Evolutionary conservation across 2,888 invertebrate genomes (phyloP).

Genomic region (Cryptocheilus praepositus): DNA sequence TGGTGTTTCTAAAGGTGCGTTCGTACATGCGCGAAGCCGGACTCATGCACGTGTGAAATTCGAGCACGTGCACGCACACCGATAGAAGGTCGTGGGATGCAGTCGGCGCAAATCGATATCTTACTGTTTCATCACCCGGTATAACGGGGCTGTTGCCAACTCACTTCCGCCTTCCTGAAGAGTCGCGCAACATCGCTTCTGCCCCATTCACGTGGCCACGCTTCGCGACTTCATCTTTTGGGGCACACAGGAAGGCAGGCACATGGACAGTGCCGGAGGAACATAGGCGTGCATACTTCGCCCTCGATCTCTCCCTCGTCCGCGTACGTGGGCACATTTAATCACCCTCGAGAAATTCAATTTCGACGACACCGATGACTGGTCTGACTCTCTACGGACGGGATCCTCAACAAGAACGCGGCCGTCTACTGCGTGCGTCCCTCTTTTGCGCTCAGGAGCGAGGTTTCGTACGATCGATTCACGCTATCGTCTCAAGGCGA

Average conservation of each 20-base stretch:
- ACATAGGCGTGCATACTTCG: too few species aligned
- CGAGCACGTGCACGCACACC: neutral
- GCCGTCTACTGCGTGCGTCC: too few species aligned
- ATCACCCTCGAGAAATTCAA: constrained; percentile 59
- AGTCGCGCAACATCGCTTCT: neutral
- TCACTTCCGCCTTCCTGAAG: constrained; percentile 8
- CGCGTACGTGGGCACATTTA: constrained; percentile 32
- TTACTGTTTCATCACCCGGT: neutral
- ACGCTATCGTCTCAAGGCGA: too few species aligned
- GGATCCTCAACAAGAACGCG: constrained; percentile 29
- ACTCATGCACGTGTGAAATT: neutral
- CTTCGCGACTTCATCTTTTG: constrained; percentile 12
- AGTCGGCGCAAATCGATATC: neutral
- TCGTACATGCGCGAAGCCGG: neutral
- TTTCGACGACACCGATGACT: constrained; percentile 54
- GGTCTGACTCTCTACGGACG: constrained; percentile 41
- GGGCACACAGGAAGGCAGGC: too few species aligned
- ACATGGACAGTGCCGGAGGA: neutral
- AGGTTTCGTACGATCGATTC: too few species aligned
- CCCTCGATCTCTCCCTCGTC: constrained; percentile 22
- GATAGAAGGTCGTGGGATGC: neutral
- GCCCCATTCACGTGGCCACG: constrained; percentile 5
- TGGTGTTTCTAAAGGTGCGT: constrained; percentile 27
- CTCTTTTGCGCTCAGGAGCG: too few species aligned
- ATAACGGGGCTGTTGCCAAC: neutral